phyloP scores from a whole-genome alignment of 1,140 invertebrate genomes.

The Lepidostoma basale region DNA sequence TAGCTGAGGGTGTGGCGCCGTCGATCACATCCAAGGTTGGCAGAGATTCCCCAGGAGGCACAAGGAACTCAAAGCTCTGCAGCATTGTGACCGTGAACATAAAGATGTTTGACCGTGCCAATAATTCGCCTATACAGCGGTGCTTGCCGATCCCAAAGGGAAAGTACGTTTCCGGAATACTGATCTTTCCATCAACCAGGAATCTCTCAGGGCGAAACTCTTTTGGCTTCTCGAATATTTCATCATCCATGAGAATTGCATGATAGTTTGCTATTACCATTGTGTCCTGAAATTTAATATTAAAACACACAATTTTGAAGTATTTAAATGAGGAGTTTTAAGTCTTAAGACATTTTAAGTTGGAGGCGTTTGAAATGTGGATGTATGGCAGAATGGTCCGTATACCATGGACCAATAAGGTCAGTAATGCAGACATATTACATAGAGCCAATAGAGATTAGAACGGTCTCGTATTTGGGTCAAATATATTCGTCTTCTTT shows the following conservation, averaged over 20 bases:
- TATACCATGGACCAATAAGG: too few species aligned
- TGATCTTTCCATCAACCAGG: conserved; percentile 69
- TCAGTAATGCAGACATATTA: too few species aligned
- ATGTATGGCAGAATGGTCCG: too few species aligned
- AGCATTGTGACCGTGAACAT: conserved; percentile 78
- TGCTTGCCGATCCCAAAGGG: conserved; percentile 84
- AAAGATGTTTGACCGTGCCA: conserved; percentile 85
- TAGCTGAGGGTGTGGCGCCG: conserved; percentile 74
- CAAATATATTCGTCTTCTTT: too few species aligned
- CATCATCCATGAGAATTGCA: conserved; percentile 73
- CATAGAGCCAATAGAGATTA: too few species aligned
- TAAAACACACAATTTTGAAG: not conserved
- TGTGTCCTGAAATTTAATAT: conserved; percentile 67
- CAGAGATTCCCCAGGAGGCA: conserved; percentile 65
- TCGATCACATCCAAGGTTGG: conserved; percentile 71
- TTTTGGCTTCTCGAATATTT: conserved; percentile 73
- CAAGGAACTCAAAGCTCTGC: conserved; percentile 75
- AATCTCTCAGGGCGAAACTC: conserved; percentile 80
- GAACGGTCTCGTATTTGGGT: too few species aligned
- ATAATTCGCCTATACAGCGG: conserved; percentile 80
- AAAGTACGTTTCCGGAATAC: conserved; percentile 72
- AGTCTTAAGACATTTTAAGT: too few species aligned
- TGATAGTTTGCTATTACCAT: conserved; percentile 85
- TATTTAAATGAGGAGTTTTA: too few species aligned
- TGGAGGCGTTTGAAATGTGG: too few species aligned